These are phyloP conservation scores for Lycopodina hypogea DNA, from an alignment of 37 sponge, comb jelly and placozoan genomes.

Conservation along the genomic window DNA sequence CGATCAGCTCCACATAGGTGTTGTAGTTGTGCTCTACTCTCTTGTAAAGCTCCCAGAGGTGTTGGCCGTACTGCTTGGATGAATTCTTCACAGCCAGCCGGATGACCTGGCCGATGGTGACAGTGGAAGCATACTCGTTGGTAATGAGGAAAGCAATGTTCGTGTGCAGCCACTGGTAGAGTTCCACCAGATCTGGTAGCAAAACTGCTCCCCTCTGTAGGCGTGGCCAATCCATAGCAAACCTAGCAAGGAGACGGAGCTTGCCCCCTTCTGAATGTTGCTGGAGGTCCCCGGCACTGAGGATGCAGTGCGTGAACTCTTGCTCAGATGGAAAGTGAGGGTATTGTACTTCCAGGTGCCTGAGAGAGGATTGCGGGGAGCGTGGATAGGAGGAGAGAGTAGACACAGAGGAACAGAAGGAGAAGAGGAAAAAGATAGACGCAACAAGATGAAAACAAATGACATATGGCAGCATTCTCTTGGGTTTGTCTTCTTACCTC, in stretches of 20 bases:
- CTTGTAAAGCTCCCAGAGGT: conserved; percentile 56
- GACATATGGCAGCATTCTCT: not conserved
- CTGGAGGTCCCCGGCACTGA: conserved; percentile 33
- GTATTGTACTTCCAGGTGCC: conserved; percentile 46
- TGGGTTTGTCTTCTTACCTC: conserved; percentile 17
- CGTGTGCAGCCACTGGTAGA: conserved; percentile 83
- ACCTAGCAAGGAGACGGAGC: conserved; percentile 29
- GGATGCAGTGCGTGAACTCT: conserved; percentile 56
- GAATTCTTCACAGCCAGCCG: conserved; percentile 31
- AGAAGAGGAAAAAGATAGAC: not conserved
- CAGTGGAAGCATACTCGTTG: conserved; percentile 45
- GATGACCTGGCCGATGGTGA: conserved; percentile 55
- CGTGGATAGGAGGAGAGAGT: not conserved
- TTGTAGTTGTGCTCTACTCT: conserved; percentile 73
- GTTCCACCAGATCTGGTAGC: conserved; percentile 79
- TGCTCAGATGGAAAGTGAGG: conserved; percentile 65
- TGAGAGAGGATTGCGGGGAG: conserved; percentile 25
- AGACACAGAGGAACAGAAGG: not conserved
- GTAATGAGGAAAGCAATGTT: conserved; percentile 55
- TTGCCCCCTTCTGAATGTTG: conserved; percentile 35
- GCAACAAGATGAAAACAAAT: not conserved
- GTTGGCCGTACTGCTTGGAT: conserved; percentile 13
- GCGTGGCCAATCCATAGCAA: conserved; percentile 41
- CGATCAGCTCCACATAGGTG: conserved; percentile 76
- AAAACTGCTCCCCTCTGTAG: conserved; percentile 55